Evolutionary conservation across 1,140 invertebrate genomes (phyloP).

Genomic region (Aphidius ervi): DNA sequence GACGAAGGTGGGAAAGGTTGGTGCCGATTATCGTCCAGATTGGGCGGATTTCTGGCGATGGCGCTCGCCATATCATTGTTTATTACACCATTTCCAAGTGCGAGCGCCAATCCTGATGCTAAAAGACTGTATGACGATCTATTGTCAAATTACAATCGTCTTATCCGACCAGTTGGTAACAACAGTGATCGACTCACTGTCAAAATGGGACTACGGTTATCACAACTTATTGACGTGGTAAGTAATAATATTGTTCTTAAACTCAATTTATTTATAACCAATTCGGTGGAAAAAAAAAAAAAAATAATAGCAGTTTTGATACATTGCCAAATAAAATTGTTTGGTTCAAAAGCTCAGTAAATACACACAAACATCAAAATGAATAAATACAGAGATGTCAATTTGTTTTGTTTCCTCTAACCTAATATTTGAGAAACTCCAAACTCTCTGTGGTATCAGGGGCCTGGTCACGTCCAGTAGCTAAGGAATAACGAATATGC

Average conservation of each 20-base stretch:
- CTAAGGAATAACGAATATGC: conserved; percentile 14
- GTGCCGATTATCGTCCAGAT: conserved; percentile 66
- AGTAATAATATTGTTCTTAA: conserved; percentile 53
- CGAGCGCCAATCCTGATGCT: conserved; percentile 78
- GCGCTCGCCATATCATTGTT: conserved; percentile 62
- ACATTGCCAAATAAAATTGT: too few species aligned
- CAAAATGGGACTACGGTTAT: conserved; percentile 91
- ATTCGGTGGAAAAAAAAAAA: neutral
- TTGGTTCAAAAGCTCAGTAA: too few species aligned
- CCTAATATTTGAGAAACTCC: too few species aligned
- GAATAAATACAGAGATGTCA: neutral
- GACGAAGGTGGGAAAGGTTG: conserved; percentile 55
- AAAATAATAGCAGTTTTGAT: neutral
- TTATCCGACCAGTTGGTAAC: conserved; percentile 94
- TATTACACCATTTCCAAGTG: conserved; percentile 46
- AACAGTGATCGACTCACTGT: conserved; percentile 94
- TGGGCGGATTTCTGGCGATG: conserved; percentile 53
- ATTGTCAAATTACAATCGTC: conserved; percentile 94
- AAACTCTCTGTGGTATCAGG: too few species aligned
- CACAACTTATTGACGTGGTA: conserved; percentile 97
- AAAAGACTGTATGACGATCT: conserved; percentile 93
- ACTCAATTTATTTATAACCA: conserved; percentile 1
- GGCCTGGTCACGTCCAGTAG: too few species aligned
- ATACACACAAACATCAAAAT: too few species aligned
- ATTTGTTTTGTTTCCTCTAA: too few species aligned